Percentiles rank a stretch among this genome's conserved stretches.
phyloP scores from a whole-genome alignment of 1,140 invertebrate species.

The Penaeus chinensis region DNA sequence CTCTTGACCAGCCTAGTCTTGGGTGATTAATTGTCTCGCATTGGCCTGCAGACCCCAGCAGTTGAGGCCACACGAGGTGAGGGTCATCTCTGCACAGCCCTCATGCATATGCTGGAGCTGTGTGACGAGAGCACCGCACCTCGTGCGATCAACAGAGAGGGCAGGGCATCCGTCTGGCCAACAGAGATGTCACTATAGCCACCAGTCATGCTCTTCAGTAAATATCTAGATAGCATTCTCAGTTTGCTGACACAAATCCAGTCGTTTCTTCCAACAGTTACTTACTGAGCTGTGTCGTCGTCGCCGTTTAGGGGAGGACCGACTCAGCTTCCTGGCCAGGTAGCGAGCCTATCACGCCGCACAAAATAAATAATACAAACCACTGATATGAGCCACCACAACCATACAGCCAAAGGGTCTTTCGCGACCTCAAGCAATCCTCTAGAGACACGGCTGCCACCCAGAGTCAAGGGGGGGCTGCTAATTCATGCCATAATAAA shows the following conservation, averaged over 20 bases:
- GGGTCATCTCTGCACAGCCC: too few relatives aligned
- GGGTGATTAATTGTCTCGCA: too few relatives aligned
- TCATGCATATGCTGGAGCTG: too few relatives aligned
- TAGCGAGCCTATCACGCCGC: conserved; percentile 70
- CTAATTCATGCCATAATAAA: too few relatives aligned
- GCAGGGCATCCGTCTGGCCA: background rate
- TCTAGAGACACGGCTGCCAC: too few relatives aligned
- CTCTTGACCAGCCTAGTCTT: too few relatives aligned
- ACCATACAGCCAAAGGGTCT: conserved; percentile 3
- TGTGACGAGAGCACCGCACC: too few relatives aligned
- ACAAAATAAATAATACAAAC: conserved; percentile 64
- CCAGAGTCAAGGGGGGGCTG: too few relatives aligned
- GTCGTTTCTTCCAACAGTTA: conserved; percentile 20
- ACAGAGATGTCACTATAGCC: conserved; percentile 31
- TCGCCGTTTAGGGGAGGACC: conserved; percentile 57
- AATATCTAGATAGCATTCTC: conserved; percentile 52
- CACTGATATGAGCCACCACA: conserved; percentile 36
- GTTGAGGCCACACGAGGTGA: too few relatives aligned
- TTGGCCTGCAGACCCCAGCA: too few relatives aligned
- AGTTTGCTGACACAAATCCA: conserved; percentile 50
- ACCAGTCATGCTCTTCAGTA: conserved; percentile 51
- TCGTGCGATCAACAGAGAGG: too few relatives aligned
- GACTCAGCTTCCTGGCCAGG: conserved; percentile 69
- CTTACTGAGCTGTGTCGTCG: conserved; percentile 59
- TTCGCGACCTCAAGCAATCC: too few relatives aligned